Conservation (phyloP, 2,113 vertebrate species). For the Acrocephalus kingi region DNA sequence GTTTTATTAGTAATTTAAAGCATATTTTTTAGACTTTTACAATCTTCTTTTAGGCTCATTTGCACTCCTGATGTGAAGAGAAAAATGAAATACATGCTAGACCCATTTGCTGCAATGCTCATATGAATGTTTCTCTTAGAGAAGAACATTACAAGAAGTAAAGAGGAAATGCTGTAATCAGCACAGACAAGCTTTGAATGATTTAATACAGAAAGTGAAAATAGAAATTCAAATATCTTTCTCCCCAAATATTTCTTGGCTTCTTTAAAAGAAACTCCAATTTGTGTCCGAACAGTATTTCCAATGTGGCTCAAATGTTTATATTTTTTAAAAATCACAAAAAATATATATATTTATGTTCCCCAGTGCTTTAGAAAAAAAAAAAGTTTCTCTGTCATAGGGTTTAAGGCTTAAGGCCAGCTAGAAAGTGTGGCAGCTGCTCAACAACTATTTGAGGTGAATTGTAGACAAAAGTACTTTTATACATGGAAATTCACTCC, state of each 20-base stretch:
- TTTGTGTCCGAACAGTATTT: background rate
- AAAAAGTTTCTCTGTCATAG: background rate
- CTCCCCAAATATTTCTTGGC: background rate
- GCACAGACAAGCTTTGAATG: background rate
- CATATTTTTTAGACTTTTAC: background rate
- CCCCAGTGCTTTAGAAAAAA: background rate
- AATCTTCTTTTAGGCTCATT: background rate
- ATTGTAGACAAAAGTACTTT: slow-evolving; percentile 30
- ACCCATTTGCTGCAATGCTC: background rate
- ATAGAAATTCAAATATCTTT: background rate
- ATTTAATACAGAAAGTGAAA: slow-evolving; percentile 2
- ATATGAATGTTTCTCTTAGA: background rate
- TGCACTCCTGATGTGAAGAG: background rate
- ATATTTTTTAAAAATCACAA: background rate
- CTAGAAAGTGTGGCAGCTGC: slow-evolving; percentile 1
- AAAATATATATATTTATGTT: background rate
- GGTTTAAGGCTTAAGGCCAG: background rate
- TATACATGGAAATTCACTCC: background rate
- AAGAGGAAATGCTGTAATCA: slow-evolving; percentile 36
- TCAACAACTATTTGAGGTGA: background rate
- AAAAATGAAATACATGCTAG: background rate
- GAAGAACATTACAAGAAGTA: background rate
- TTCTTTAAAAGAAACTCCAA: background rate
- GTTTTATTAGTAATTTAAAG: background rate
- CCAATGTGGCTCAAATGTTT: background rate